Conservation (phyloP, 2,888 invertebrate genomes). For the Macrophya alboannulata region DNA sequence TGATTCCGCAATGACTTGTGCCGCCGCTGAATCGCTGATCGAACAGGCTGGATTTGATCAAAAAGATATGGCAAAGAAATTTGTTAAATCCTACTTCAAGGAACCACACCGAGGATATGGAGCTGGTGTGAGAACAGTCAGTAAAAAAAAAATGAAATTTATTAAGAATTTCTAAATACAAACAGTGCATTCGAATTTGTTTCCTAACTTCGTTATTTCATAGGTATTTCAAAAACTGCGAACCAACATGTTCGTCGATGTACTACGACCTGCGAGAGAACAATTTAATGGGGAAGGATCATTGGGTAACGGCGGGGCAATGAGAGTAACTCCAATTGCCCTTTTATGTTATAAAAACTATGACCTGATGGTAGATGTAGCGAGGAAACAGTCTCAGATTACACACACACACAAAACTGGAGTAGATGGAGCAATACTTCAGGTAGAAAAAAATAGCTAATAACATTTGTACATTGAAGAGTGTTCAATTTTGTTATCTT, state of each 20-base stretch:
- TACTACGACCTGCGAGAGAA: constrained; percentile 84
- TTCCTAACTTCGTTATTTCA: neutral
- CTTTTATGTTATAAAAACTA: constrained; percentile 83
- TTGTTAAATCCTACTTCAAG: constrained; percentile 84
- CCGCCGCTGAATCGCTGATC: constrained; percentile 84
- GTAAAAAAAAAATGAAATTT: constrained; percentile 62
- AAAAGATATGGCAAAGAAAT: constrained; percentile 84
- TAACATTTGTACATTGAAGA: neutral
- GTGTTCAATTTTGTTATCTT: constrained; percentile 20
- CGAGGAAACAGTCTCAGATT: constrained; percentile 81
- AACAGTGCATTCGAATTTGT: neutral
- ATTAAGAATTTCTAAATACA: too few relatives aligned
- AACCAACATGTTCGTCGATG: constrained; percentile 82
- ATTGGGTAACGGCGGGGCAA: constrained; percentile 90
- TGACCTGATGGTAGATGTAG: constrained; percentile 80
- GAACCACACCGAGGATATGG: constrained; percentile 87
- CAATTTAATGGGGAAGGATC: constrained; percentile 88
- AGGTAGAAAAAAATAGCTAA: constrained; percentile 71
- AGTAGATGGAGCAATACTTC: constrained; percentile 83
- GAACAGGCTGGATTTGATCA: constrained; percentile 82
- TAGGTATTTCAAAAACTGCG: constrained; percentile 83
- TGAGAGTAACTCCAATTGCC: constrained; percentile 87
- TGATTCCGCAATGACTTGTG: constrained; percentile 88
- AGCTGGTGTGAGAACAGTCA: constrained; percentile 80
- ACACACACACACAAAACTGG: constrained; percentile 85